Percentiles rank a stretch among this genome's conserved stretches.
phyloP scores from a whole-genome alignment of 2,888 invertebrate genomes.

The Heliconius ethilla region DNA sequence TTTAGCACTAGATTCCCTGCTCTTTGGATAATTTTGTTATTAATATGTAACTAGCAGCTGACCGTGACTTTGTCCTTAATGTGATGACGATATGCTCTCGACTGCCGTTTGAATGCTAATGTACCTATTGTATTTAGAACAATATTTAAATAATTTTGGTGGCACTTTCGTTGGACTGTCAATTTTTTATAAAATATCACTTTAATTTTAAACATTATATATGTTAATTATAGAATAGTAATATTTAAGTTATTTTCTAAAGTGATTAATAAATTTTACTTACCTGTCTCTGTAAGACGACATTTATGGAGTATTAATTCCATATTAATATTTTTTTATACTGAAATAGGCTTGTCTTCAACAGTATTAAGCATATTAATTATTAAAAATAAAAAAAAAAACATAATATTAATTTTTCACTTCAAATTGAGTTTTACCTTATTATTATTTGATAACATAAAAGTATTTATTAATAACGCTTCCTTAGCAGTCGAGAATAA shows the following conservation, averaged over 20 bases:
- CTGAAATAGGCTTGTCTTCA: too few relatives aligned
- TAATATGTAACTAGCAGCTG: slow-evolving; percentile 23
- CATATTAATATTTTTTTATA: neutral
- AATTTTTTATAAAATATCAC: neutral
- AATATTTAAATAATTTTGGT: slow-evolving; percentile 10
- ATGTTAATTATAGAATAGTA: neutral
- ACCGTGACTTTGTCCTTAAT: slow-evolving; percentile 33
- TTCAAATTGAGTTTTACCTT: neutral
- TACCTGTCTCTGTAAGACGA: neutral
- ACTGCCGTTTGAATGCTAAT: slow-evolving; percentile 10
- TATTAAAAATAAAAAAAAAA: neutral
- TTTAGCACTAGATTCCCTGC: too few relatives aligned
- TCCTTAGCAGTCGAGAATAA: neutral
- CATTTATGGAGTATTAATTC: neutral
- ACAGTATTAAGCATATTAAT: too few relatives aligned
- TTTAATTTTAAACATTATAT: neutral
- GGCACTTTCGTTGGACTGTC: neutral
- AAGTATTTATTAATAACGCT: neutral
- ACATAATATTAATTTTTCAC: neutral
- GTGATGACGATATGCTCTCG: slow-evolving; percentile 18
- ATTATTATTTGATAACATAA: neutral
- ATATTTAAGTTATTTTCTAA: neutral
- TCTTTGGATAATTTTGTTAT: slow-evolving; percentile 1
- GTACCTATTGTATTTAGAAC: slow-evolving; percentile 12
- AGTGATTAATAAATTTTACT: neutral